Evolutionary conservation across 2,113 vertebrate species (phyloP).

Genomic region (Chloroceryle aenea): DNA sequence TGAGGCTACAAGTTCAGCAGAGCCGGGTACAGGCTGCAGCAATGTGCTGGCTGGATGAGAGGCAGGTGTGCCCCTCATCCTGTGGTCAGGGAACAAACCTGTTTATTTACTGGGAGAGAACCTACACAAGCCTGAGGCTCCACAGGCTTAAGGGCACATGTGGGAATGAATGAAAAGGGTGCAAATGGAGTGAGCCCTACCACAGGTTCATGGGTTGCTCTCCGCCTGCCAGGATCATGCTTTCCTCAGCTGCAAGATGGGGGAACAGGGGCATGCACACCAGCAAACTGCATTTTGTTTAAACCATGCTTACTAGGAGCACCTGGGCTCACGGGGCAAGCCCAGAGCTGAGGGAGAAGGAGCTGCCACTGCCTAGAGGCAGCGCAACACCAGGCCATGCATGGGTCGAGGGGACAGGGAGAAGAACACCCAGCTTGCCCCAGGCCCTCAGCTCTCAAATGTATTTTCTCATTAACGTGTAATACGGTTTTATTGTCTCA

Average conservation of each 20-base stretch:
- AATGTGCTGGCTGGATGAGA: accelerated
- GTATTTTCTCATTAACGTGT: conserved; percentile 78
- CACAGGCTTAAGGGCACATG: background rate
- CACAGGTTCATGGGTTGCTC: accelerated
- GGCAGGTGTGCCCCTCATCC: background rate
- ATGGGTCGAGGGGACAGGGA: background rate
- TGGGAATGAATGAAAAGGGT: background rate
- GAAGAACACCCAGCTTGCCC: conserved; percentile 57
- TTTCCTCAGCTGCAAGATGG: accelerated
- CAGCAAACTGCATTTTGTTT: background rate
- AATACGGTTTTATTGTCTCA: conserved; percentile 74
- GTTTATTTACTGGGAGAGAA: background rate
- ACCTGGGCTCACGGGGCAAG: accelerated
- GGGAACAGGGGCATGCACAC: background rate
- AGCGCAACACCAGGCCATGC: background rate
- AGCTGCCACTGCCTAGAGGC: background rate
- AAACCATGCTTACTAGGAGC: accelerated
- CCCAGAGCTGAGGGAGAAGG: background rate
- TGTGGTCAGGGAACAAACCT: background rate
- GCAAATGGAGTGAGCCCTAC: accelerated
- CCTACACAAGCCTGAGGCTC: background rate
- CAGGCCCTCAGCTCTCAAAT: conserved; percentile 54
- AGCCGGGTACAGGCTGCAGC: accelerated
- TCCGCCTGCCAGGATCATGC: background rate
- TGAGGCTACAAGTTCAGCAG: accelerated